Base-by-base conservation (phyloP, 2,797 vertebrate species). In the Chromobotia macracanthus region DNA sequence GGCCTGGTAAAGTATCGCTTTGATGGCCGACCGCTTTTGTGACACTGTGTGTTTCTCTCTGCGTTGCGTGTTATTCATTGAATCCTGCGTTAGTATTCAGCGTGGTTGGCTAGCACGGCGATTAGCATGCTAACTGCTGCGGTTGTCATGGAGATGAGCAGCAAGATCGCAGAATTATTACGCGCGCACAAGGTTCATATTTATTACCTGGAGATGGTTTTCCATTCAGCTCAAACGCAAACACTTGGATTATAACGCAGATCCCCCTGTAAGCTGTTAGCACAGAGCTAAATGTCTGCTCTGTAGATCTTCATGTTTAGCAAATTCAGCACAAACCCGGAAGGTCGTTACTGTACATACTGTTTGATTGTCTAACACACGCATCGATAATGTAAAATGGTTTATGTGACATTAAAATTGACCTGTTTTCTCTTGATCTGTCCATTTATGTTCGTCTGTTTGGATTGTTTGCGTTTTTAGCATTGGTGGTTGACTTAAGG, bases 61-160 rank as follows among this genome's bases (percentile, higher is more conserved):
- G 5, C 31, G 3, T 3, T 35, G 53, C 7, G 23, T 38, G 23
- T 46, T 63, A 35, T 28, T 31, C 60, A 25, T 73, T 9, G 11
- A n/a, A 12, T 4, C 18, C 46, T 3, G 18, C 31, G 28, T 60
- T 41, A 19, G 64, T 51, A 55, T 73, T 73, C 44, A 13, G 31
- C 9, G 2, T 8, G 38, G 2, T 60, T 19, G 35, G 71, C 38
- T 60, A 77, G 60, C 74, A 44, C 60, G 68, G 12, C 53, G 55
- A 38, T 64, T 70, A 68, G 58, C 70, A 75, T 61, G 81, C 76
- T 80, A 81, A 56, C 65, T 60, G 15, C 18, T 69, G 63, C 74
- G 77, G 90, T 90, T 92, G 91, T 92, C 90, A 91, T 91, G 88
- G 89, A 89, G 89, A 92, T 87, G 38, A 60, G 38, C 64, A 46